Percentiles rank a stretch among this genome's conserved stretches.
Conservation (phyloP, 2,888 invertebrate genomes). For the Ommatoiulus sabulosus region DNA sequence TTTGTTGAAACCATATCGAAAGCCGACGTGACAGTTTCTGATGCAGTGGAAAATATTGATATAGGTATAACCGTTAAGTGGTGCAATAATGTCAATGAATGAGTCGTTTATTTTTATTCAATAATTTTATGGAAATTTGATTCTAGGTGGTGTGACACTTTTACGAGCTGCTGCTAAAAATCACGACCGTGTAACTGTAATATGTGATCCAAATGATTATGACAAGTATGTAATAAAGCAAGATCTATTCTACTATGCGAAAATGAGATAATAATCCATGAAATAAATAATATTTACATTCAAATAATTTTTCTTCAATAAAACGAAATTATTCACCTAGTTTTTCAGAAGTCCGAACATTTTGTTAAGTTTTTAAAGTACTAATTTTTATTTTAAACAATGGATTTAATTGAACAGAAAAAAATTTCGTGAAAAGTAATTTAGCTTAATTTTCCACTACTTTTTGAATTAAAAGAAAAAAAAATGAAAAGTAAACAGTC, state of each 20-base stretch:
- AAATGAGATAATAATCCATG: background rate
- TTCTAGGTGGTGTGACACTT: constrained; percentile 85
- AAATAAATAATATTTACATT: too few relatives aligned
- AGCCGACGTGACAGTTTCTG: constrained; percentile 81
- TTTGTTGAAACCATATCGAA: constrained; percentile 89
- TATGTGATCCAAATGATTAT: constrained; percentile 94
- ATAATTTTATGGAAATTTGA: background rate
- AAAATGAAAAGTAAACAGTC: too few relatives aligned
- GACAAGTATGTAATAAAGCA: constrained; percentile 66
- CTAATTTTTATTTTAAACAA: too few relatives aligned
- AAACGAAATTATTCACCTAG: too few relatives aligned
- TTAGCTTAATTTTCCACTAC: too few relatives aligned
- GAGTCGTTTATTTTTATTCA: too few relatives aligned
- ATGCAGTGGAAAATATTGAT: constrained; percentile 97
- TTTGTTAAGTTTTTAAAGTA: too few relatives aligned
- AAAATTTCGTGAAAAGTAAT: too few relatives aligned
- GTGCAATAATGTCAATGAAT: background rate
- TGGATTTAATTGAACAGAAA: too few relatives aligned
- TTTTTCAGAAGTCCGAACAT: too few relatives aligned
- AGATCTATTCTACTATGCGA: background rate
- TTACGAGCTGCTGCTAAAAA: constrained; percentile 97
- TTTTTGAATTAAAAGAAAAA: too few relatives aligned
- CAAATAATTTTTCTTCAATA: constrained; percentile 54
- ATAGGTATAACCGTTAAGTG: constrained; percentile 74
- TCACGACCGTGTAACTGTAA: constrained; percentile 90